Conservation (phyloP, 2,888 invertebrate species). For the Drosophila stalkeri region DNA sequence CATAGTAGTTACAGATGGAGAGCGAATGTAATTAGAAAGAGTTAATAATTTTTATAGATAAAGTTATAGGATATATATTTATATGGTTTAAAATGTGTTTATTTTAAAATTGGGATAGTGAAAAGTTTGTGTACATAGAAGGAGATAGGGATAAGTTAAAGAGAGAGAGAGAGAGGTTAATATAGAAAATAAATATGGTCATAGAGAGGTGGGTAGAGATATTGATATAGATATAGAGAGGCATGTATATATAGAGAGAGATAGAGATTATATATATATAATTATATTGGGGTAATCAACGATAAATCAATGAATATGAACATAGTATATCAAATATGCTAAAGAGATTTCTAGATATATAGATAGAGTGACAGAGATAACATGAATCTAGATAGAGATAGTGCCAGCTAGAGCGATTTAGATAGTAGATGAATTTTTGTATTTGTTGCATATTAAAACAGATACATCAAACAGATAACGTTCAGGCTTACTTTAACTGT, state of each 20-base stretch:
- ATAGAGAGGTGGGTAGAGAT: not conserved
- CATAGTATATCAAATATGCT: not conserved
- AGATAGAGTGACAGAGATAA: not conserved
- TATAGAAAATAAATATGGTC: not conserved
- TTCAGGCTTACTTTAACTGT: not conserved
- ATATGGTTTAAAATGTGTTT: not conserved
- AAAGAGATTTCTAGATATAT: not conserved
- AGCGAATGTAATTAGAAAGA: not conserved
- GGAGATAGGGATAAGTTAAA: not conserved
- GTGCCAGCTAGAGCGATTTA: not conserved
- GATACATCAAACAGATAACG: not conserved
- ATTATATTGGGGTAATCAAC: too few relatives aligned
- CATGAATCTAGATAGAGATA: not conserved
- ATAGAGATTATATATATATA: not conserved
- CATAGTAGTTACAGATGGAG: not conserved
- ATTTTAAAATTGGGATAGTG: not conserved
- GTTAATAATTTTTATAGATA: not conserved
- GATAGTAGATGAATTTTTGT: not conserved
- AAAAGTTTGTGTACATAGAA: not conserved
- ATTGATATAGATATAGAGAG: not conserved
- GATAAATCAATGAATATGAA: not conserved
- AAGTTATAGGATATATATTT: not conserved
- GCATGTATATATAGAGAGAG: not conserved
- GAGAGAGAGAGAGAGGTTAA: not conserved
- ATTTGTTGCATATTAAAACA: not conserved